A percentile compares a stretch with the other conserved stretches of the same genome.
Conservation (phyloP, 2,113 vertebrate species). For the Triplophysa rosa region DNA sequence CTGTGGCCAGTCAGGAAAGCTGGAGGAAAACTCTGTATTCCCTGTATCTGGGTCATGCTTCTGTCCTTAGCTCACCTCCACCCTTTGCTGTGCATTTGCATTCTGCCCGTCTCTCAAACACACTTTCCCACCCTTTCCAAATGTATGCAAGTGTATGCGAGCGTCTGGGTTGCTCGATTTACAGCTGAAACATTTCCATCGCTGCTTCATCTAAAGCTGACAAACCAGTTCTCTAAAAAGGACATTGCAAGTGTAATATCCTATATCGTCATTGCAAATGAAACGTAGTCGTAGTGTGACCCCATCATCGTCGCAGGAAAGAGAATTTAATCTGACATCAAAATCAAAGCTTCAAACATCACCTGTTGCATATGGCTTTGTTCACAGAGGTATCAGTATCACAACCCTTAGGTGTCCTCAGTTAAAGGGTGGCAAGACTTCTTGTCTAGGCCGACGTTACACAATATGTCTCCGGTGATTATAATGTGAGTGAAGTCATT, state of each 20-base stretch:
- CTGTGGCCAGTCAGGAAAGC: constrained; percentile 25
- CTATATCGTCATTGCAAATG: neutral
- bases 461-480: constrained; percentile 19
- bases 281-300: constrained; percentile 12
- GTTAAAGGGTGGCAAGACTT: neutral
- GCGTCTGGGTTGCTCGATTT: neutral
- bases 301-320: neutral
- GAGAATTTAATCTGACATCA: constrained; percentile 32
- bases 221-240: neutral
- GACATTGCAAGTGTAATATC: constrained; percentile 8
- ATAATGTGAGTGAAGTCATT: neutral
- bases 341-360: constrained; percentile 31
- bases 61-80: constrained; percentile 52
- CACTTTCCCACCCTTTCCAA: neutral
- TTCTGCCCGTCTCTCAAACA: constrained; percentile 28
- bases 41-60: constrained; percentile 46
- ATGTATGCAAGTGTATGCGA: neutral
- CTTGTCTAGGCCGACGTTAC: constrained; percentile 18
- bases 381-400: constrained; percentile 30
- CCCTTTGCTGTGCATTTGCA: constrained; percentile 21
- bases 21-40: constrained; percentile 22
- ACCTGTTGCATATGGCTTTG: neutral
- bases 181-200: neutral
- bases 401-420: constrained; percentile 28
- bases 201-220: constrained; percentile 4